These are phyloP conservation scores for Napeogenes inachia DNA, from an alignment of 2,888 invertebrate species.

Conservation along the genomic window DNA sequence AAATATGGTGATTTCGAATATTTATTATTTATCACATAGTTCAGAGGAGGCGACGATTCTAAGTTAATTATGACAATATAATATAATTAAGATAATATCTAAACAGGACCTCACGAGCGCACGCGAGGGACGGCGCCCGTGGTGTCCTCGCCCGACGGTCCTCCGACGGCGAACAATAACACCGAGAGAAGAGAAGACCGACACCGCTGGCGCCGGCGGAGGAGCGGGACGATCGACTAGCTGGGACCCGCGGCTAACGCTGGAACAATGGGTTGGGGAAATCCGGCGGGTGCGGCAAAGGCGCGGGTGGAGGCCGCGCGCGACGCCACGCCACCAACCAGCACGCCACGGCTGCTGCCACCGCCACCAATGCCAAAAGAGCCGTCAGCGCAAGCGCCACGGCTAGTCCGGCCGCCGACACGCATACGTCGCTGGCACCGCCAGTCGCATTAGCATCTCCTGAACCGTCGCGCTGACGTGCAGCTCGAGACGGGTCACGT, in stretches of 20 bases:
- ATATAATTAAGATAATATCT: constrained; percentile 48
- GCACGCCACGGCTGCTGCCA: constrained; percentile 95
- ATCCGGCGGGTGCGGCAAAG: constrained; percentile 95
- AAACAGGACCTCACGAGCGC: constrained; percentile 66
- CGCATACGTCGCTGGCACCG: constrained; percentile 88
- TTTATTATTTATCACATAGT: constrained; percentile 76
- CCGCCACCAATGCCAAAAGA: constrained; percentile 92
- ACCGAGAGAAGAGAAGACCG: constrained; percentile 66
- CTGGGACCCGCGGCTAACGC: constrained; percentile 51
- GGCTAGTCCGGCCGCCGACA: constrained; percentile 94
- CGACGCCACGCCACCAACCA: constrained; percentile 96
- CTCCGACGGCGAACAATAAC: constrained; percentile 68
- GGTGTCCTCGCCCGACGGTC: constrained; percentile 70
- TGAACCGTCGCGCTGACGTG: constrained; percentile 88
- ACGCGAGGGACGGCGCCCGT: constrained; percentile 65
- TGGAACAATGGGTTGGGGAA: constrained; percentile 95
- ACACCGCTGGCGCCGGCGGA: constrained; percentile 76
- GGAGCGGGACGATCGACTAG: constrained; percentile 72
- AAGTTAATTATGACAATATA: constrained; percentile 60
- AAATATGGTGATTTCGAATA: constrained; percentile 70
- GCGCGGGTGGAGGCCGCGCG: constrained; percentile 90
- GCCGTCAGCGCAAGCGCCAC: constrained; percentile 95
- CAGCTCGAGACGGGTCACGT: constrained; percentile 85
- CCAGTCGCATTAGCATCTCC: constrained; percentile 84
- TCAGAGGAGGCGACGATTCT: constrained; percentile 71